Percentiles rank a stretch among this genome's conserved stretches.
phyloP scores from a whole-genome alignment of 2,797 vertebrate species.

The Siniperca scherzeri region DNA sequence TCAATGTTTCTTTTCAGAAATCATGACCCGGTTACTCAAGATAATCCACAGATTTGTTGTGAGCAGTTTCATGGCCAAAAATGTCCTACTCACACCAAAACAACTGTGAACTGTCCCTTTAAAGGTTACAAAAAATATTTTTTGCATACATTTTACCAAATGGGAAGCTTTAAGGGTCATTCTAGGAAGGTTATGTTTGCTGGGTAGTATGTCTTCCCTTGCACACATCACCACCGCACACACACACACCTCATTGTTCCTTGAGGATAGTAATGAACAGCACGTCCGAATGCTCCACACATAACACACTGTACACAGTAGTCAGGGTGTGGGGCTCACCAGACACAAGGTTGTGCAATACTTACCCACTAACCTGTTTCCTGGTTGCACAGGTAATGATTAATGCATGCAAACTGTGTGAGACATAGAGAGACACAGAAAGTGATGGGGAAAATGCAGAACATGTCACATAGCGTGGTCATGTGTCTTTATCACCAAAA shows the following conservation, averaged over 20 bases:
- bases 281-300: no score
- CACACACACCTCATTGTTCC: not conserved
- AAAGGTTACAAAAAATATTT: not conserved
- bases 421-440: not conserved
- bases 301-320: not conserved
- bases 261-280: not conserved
- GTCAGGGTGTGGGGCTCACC: not conserved
- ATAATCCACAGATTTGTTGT: no score
- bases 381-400: conserved; percentile 43
- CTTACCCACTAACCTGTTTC: not conserved
- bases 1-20: no score
- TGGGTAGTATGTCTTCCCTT: not conserved
- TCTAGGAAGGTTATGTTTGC: not conserved
- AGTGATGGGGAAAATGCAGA: not conserved
- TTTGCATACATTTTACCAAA: not conserved
- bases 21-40: no score
- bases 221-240: not conserved
- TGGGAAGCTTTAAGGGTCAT: no score
- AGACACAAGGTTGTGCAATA: not conserved
- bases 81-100: no score
- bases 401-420: not conserved
- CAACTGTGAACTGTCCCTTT: no score
- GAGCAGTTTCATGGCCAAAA: no score
- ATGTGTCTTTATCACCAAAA: not conserved
- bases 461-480: not conserved